Percentiles rank a stretch among this genome's conserved stretches.
Evolutionary conservation across 2,797 vertebrate genomes (phyloP).

Genomic region (Phyllotis vaccarum): DNA sequence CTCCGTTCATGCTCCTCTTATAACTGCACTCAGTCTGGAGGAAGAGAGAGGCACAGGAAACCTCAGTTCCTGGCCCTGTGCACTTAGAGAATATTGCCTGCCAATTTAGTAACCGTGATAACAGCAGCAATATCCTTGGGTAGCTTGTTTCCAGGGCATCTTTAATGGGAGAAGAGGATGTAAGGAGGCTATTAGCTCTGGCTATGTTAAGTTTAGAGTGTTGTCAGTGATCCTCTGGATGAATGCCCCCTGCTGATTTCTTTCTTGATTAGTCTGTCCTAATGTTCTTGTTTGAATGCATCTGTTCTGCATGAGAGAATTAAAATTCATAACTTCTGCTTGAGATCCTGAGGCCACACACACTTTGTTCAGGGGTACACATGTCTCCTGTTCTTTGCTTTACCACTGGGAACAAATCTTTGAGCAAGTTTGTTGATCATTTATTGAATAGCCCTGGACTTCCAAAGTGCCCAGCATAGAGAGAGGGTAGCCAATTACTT

Average conservation of each 20-base stretch:
- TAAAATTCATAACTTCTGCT: slow-evolving; percentile 72
- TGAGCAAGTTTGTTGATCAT: neutral
- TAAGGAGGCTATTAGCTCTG: slow-evolving; percentile 71
- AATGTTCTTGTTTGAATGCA: slow-evolving; percentile 37
- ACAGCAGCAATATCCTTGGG: slow-evolving; percentile 66
- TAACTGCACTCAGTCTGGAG: slow-evolving; percentile 51
- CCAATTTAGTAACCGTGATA: slow-evolving; percentile 72
- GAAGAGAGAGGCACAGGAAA: slow-evolving; percentile 64
- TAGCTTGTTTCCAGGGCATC: slow-evolving; percentile 70
- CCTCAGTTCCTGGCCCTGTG: slow-evolving; percentile 52
- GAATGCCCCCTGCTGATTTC: slow-evolving; percentile 66
- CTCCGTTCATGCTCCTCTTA: slow-evolving; percentile 16
- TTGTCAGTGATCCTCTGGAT: slow-evolving; percentile 53
- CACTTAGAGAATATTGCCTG: slow-evolving; percentile 71
- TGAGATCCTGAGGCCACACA: neutral
- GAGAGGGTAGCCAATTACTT: neutral
- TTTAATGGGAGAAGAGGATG: slow-evolving; percentile 69
- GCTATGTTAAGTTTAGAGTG: slow-evolving; percentile 64
- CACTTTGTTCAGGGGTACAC: neutral
- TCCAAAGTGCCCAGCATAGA: neutral
- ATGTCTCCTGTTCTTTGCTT: slow-evolving; percentile 37
- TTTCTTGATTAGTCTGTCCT: slow-evolving; percentile 77
- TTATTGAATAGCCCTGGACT: neutral
- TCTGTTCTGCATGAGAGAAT: slow-evolving; percentile 37
- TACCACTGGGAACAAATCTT: slow-evolving; percentile 64